Conservation (phyloP, 2,797 vertebrate genomes). For the Rachycentron canadum region DNA sequence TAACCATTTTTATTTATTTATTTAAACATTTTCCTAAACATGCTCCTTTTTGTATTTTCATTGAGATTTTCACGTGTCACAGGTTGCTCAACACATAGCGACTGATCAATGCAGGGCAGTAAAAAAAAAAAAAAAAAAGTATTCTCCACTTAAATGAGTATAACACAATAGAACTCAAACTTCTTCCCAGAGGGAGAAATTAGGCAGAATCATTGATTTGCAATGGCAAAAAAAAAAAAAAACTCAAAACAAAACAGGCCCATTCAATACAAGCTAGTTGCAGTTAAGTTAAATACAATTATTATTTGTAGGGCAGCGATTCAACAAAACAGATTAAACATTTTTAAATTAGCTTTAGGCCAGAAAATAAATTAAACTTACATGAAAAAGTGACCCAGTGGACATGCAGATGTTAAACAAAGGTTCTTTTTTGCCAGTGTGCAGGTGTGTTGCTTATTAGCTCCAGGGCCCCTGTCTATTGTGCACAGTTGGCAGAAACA, state of each 20-base stretch:
- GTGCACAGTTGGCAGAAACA: constrained; percentile 44
- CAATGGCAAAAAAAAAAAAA: background rate
- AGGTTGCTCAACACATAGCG: background rate
- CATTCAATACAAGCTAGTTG: background rate
- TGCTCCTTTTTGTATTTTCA: background rate
- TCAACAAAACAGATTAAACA: background rate
- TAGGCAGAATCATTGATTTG: background rate
- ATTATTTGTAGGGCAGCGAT: background rate
- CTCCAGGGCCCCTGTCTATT: constrained; percentile 18
- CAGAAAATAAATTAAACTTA: no score
- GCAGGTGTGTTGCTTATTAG: constrained; percentile 55
- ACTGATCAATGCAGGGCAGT: background rate
- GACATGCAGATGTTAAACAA: constrained; percentile 55
- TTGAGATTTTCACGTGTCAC: background rate
- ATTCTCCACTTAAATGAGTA: background rate
- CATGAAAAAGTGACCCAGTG: constrained; percentile 1
- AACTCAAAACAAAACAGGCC: no score
- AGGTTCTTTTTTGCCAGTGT: constrained; percentile 35
- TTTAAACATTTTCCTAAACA: no score
- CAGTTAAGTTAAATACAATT: background rate
- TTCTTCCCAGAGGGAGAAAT: background rate
- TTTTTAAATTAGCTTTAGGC: background rate
- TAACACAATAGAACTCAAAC: background rate
- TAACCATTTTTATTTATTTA: background rate
- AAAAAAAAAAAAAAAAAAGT: no score